These are phyloP conservation scores for Potamilus streckersoni DNA, from an alignment of 1,140 invertebrate genomes.

Conservation along the genomic window DNA sequence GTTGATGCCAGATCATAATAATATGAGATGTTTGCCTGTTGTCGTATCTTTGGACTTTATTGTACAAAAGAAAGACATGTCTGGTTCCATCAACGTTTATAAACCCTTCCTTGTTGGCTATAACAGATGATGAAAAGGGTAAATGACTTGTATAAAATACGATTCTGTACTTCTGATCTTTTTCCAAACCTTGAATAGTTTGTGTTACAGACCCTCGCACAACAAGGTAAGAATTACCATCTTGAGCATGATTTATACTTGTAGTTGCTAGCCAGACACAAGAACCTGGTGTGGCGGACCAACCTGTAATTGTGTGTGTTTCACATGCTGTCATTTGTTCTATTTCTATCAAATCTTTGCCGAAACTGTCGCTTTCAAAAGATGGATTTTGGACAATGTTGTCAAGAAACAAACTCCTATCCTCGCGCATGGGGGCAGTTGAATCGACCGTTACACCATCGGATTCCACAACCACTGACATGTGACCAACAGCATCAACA, in stretches of 20 bases:
- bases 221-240: conserved; percentile 21
- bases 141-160: conserved; percentile 33
- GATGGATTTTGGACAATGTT: conserved; percentile 45
- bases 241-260: conserved; percentile 5
- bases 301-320: conserved; percentile 1
- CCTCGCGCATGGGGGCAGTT: conserved; percentile 30
- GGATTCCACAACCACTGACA: conserved; percentile 38
- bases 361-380: conserved; percentile 32
- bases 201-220: conserved; percentile 27
- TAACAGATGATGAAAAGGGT: conserved; percentile 6
- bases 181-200: conserved; percentile 3
- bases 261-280: conserved; percentile 23
- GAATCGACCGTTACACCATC: conserved; percentile 48
- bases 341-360: conserved; percentile 2
- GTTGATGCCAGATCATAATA: conserved; percentile 31
- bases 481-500: conserved; percentile 39
- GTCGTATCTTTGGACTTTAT: conserved; percentile 1
- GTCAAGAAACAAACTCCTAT: conserved; percentile 18
- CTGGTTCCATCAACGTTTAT: conserved; percentile 18
- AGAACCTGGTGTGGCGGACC: conserved; percentile 1
- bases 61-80: conserved; percentile 39
- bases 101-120: conserved; percentile 35
- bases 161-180: conserved; percentile 20
- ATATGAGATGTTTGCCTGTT: too few species aligned
- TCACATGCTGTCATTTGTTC: conserved; percentile 9